These are phyloP conservation scores for Cistogaster globosa DNA, from an alignment of 2,888 invertebrate species.

Conservation along the genomic window DNA sequence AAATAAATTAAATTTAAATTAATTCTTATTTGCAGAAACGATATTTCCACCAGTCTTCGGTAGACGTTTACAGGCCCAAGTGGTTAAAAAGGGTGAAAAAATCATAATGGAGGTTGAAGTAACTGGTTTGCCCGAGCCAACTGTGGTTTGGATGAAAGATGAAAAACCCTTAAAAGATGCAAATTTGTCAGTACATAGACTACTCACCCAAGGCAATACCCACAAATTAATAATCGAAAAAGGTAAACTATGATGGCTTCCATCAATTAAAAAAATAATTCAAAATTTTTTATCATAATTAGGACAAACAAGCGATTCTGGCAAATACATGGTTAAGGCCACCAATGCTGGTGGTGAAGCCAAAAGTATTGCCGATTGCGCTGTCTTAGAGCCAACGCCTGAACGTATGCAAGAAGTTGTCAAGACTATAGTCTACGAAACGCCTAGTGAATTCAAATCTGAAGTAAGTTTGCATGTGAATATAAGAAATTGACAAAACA, in stretches of 20 bases:
- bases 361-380: conserved; percentile 91
- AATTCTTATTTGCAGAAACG: conserved; percentile 85
- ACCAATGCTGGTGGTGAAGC: conserved; percentile 91
- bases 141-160: conserved; percentile 89
- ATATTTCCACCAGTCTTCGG: conserved; percentile 92
- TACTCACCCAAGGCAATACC: conserved; percentile 87
- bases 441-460: conserved; percentile 79
- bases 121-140: conserved; percentile 90
- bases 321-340: conserved; percentile 90
- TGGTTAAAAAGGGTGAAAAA: conserved; percentile 88
- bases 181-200: conserved; percentile 84
- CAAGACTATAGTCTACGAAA: conserved; percentile 86
- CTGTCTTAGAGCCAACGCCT: conserved; percentile 88
- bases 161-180: conserved; percentile 86
- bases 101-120: conserved; percentile 90
- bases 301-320: conserved; percentile 87
- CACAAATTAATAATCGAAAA: conserved; percentile 89
- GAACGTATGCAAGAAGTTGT: conserved; percentile 88
- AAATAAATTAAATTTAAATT: background rate
- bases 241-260: conserved; percentile 84
- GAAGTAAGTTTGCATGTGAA: conserved; percentile 82
- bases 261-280: background rate
- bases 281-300: background rate
- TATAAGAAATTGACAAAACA: conserved; percentile 31
- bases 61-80: conserved; percentile 89